These are phyloP conservation scores for Noctuana brunneofusca DNA, from an alignment of 2,888 invertebrate species.

Conservation along the genomic window DNA sequence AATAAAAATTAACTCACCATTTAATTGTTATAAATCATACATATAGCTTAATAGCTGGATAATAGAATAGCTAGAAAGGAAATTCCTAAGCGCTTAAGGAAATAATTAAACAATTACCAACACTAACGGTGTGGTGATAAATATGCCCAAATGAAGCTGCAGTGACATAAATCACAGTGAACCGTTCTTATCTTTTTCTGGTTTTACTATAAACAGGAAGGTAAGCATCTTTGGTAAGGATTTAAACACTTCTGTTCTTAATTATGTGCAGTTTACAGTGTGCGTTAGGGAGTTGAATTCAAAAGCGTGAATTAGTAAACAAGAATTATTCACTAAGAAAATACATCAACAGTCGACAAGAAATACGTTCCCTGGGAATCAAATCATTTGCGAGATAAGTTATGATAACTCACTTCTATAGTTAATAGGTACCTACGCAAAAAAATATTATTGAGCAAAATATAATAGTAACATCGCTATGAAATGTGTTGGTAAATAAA, in stretches of 20 bases:
- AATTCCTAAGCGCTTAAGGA: conserved; percentile 7
- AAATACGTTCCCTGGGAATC: background rate
- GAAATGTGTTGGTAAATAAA: too few species aligned
- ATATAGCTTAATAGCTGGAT: background rate
- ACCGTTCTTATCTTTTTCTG: background rate
- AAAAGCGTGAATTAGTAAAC: too few species aligned
- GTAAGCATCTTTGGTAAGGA: too few species aligned
- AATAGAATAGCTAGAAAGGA: background rate
- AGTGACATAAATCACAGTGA: conserved; percentile 1
- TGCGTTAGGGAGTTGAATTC: too few species aligned
- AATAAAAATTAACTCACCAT: too few species aligned
- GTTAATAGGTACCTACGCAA: background rate
- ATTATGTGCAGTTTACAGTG: too few species aligned
- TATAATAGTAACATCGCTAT: too few species aligned
- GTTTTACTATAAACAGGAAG: background rate
- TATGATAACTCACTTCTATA: background rate
- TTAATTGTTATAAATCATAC: too few species aligned
- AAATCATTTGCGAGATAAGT: background rate
- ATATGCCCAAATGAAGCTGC: conserved; percentile 4
- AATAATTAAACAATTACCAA: conserved; percentile 9
- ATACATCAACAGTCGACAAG: conserved; percentile 28
- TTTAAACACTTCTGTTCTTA: too few species aligned
- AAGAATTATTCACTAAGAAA: conserved; percentile 21
- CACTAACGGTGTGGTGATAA: conserved; percentile 7
- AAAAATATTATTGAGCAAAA: background rate